These are phyloP conservation scores for Cromileptes altivelis DNA, from an alignment of 2,113 vertebrate genomes.

Conservation along the genomic window DNA sequence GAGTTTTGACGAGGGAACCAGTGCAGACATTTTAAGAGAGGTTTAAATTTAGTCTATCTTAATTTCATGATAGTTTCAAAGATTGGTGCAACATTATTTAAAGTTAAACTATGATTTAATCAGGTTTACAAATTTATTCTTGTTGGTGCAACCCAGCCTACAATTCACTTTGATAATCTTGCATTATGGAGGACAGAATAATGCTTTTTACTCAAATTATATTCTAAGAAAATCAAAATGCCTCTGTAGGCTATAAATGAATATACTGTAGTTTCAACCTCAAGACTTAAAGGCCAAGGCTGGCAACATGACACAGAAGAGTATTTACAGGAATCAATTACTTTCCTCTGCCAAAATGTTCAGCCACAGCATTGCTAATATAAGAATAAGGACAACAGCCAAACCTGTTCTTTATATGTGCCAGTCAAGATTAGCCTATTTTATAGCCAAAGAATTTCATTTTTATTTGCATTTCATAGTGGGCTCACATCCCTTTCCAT, in stretches of 20 bases:
- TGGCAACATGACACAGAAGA: conserved; percentile 20
- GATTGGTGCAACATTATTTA: background rate
- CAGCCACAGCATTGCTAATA: conserved; percentile 43
- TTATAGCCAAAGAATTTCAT: conserved; percentile 50
- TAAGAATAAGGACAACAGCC: conserved; percentile 45
- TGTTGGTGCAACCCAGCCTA: background rate
- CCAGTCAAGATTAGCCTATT: conserved; percentile 76
- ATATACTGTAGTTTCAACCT: background rate
- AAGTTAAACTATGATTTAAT: background rate
- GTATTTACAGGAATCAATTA: conserved; percentile 15
- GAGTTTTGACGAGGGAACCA: too few species aligned
- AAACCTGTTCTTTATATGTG: conserved; percentile 61
- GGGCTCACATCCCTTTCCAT: conserved; percentile 44
- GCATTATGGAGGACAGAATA: background rate
- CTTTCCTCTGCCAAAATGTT: conserved; percentile 32
- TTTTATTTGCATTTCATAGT: conserved; percentile 48
- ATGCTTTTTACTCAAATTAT: background rate
- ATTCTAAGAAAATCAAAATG: conserved; percentile 4
- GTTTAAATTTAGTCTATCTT: background rate
- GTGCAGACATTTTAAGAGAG: background rate
- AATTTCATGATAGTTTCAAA: background rate
- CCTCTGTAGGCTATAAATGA: background rate
- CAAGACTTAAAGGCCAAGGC: background rate
- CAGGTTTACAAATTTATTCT: background rate
- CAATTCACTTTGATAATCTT: background rate